Conservation (phyloP, 2,113 vertebrate species). For the Antechinus flavipes region DNA sequence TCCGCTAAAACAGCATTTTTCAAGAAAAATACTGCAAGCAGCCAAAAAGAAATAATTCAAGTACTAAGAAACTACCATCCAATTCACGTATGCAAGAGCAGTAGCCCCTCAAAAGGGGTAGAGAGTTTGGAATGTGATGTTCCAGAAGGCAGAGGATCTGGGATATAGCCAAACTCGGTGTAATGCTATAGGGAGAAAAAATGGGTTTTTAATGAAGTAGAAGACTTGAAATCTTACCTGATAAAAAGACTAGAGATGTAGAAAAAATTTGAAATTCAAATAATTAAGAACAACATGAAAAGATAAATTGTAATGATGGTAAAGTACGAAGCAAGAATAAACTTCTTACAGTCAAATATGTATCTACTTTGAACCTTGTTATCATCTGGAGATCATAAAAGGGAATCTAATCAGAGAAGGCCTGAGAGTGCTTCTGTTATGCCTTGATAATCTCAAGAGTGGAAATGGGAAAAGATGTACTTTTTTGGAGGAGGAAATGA, state of each 20-base stretch:
- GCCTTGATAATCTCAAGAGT: not conserved
- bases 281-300: not conserved
- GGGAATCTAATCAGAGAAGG: not conserved
- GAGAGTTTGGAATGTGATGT: not conserved
- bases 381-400: not conserved
- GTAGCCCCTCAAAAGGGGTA: no score
- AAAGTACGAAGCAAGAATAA: not conserved
- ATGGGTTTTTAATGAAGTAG: no score
- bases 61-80: not conserved
- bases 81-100: not conserved
- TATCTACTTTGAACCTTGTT: not conserved
- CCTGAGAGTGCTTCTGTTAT: not conserved
- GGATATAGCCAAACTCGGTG: not conserved
- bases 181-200: not conserved
- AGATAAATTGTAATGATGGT: not conserved
- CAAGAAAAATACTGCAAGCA: not conserved
- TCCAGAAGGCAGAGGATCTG: not conserved
- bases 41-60: not conserved
- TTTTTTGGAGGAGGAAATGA: not conserved
- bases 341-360: not conserved
- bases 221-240: not conserved
- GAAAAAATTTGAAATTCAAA: not conserved
- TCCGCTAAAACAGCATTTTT: no score
- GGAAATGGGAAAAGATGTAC: not conserved
- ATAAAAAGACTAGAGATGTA: not conserved